phyloP scores from a whole-genome alignment of 2,113 vertebrate genomes.

The Mohoua ochrocephala region DNA sequence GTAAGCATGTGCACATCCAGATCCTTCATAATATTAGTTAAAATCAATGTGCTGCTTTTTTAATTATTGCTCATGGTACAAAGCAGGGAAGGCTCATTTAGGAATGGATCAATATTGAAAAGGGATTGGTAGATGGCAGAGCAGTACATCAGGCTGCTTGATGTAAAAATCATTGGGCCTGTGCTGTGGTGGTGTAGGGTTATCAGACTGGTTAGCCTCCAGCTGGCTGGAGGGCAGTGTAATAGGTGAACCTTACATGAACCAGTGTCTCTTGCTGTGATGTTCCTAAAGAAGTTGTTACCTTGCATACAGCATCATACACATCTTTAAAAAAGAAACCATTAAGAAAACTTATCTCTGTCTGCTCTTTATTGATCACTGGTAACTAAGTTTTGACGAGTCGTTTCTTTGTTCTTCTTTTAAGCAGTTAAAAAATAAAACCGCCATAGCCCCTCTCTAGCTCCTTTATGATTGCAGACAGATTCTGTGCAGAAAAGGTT shows the following conservation, averaged over 20 bases:
- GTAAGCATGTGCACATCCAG: conserved; percentile 98
- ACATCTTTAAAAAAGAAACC: conserved; percentile 71
- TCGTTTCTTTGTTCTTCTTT: conserved; percentile 78
- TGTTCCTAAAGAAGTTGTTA: conserved; percentile 69
- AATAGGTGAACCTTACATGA: conserved; percentile 91
- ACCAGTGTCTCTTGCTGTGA: conserved; percentile 87
- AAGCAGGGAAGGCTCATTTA: conserved; percentile 99
- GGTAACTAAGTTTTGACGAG: conserved; percentile 73
- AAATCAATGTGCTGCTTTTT: conserved; percentile 99
- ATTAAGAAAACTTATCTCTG: conserved; percentile 73
- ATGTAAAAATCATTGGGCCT: conserved; percentile 99
- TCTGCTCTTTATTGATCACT: conserved; percentile 82
- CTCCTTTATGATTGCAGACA: background rate
- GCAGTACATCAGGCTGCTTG: conserved; percentile 99
- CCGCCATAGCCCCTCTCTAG: background rate
- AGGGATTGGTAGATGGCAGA: conserved; percentile 94
- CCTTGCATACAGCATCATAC: conserved; percentile 78
- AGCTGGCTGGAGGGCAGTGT: conserved; percentile 94
- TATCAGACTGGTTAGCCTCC: conserved; percentile 97
- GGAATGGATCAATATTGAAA: conserved; percentile 92
- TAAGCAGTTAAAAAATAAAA: conserved; percentile 8
- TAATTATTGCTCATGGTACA: conserved; percentile 99
- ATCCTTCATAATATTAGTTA: conserved; percentile 99
- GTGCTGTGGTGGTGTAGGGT: conserved; percentile 85
- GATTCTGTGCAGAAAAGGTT: background rate